Conservation (phyloP, 64 coral and sea anemone species). For the Orbicella faveolata region DNA sequence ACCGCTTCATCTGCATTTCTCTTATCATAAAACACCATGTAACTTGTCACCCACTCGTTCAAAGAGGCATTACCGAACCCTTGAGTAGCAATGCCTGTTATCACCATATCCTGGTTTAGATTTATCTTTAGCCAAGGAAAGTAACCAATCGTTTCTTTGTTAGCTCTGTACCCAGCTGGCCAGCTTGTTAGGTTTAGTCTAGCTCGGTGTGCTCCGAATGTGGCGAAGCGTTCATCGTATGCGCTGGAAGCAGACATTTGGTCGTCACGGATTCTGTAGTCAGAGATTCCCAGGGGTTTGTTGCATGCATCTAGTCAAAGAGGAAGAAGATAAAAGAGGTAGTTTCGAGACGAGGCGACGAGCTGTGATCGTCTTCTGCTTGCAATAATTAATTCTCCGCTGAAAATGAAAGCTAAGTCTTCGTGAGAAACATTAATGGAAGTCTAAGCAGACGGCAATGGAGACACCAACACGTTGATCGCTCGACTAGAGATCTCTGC, state of each 20-base stretch:
- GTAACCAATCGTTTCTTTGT: neutral
- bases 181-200: constrained; percentile 61
- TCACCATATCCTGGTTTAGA: constrained; percentile 36
- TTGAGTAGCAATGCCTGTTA: constrained; percentile 71
- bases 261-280: constrained; percentile 56
- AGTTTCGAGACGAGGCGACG: neutral
- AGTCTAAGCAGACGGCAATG: too few relatives aligned
- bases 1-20: neutral
- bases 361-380: too few relatives aligned
- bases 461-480: too few relatives aligned
- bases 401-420: too few relatives aligned
- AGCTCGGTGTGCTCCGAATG: constrained; percentile 68
- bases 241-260: constrained; percentile 35
- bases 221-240: constrained; percentile 43
- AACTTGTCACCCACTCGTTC: constrained; percentile 38
- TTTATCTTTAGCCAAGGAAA: constrained; percentile 44
- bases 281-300: constrained; percentile 35
- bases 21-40: constrained; percentile 49
- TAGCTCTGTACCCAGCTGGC: constrained; percentile 59
- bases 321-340: neutral
- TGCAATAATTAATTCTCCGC: too few relatives aligned
- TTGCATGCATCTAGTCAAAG: constrained; percentile 31
- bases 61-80: constrained; percentile 48
- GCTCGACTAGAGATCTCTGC: too few relatives aligned
- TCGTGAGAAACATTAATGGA: too few relatives aligned